A percentile compares a stretch with the other conserved stretches of the same genome.
Evolutionary conservation across 2,888 invertebrate genomes (phyloP).

Genomic region (Macaria notata): DNA sequence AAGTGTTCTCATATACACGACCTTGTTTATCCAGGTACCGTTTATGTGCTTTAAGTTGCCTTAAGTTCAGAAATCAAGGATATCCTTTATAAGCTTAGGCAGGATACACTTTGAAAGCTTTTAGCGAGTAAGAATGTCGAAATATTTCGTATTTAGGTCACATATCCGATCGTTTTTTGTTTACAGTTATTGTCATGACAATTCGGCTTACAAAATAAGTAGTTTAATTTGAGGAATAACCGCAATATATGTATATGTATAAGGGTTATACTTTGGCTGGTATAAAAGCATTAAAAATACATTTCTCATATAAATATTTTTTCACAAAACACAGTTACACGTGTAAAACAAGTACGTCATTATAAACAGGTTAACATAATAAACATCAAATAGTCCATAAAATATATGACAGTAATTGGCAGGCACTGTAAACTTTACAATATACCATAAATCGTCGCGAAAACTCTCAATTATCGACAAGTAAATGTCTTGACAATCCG

Average conservation of each 20-base stretch:
- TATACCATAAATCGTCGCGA: conserved; percentile 13
- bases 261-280: too few species aligned
- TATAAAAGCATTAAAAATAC: too few species aligned
- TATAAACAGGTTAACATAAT: conserved; percentile 5
- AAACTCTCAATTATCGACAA: conserved; percentile 18
- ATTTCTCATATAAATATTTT: too few species aligned
- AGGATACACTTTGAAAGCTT: conserved; percentile 20
- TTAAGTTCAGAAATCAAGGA: conserved; percentile 16
- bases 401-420: conserved; percentile 16
- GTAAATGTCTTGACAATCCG: conserved; percentile 16
- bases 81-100: conserved; percentile 17
- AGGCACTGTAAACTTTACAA: conserved; percentile 9
- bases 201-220: too few species aligned
- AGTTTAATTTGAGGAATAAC: too few species aligned
- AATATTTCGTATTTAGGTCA: conserved; percentile 14
- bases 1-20: conserved; percentile 10
- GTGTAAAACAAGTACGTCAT: background rate
- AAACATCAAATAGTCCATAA: conserved; percentile 4
- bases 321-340: background rate
- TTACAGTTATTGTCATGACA: background rate
- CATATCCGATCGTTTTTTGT: conserved; percentile 11
- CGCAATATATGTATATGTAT: too few species aligned
- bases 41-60: background rate
- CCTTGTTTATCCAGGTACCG: conserved; percentile 19
- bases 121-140: conserved; percentile 13